Evolutionary conservation across 1,140 invertebrate species (phyloP), one percentile per base, ranked within the genome.

Genomic region (Ips typographus): DNA sequence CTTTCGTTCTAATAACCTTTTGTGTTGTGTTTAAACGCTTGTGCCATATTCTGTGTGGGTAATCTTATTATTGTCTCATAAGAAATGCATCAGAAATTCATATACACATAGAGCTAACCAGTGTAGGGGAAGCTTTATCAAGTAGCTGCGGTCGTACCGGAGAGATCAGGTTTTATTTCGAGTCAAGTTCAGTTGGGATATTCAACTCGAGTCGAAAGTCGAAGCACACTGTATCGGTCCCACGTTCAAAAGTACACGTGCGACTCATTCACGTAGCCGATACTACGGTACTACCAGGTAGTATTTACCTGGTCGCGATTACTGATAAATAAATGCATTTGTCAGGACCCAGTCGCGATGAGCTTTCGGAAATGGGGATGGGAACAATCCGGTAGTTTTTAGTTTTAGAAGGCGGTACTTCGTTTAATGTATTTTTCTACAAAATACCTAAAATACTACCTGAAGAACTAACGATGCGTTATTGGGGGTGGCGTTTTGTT

Each of bases 151-250:
- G 52, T n/a, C 58, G 67, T 56, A 40, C 59, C 67, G 51, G 55
- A 8, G 58, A 63, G 67, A 69, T 69, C 67, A 69, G 67, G 67
- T 69, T 69, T 69, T 69, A 55, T 55, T 69, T 63, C 51, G 38
- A 69, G 49, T 60, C 65, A 61, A 61, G 56, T 60, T 61, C 64
- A 65, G 59, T 68, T 60, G n/a, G 56, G 65, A 59, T 62, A 56
- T 57, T 53, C 67, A 62, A 69, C 58, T 61, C 58, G 38, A 49
- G 22, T 22, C 43, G 42, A 65, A 56, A 65, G 55, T 59, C 44
- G 65, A 40, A n/a, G 56, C 37, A 58, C 47, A 56, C 40, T 40
- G 41, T 55, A 57, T 43, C 41, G 7, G 64, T 57, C 40, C 64
- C 22, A 39, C 42, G 38, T 44, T 4, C 36, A 42, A 64, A 40